Base-by-base conservation (phyloP, 2,113 vertebrate genomes). In the Indri indri region DNA sequence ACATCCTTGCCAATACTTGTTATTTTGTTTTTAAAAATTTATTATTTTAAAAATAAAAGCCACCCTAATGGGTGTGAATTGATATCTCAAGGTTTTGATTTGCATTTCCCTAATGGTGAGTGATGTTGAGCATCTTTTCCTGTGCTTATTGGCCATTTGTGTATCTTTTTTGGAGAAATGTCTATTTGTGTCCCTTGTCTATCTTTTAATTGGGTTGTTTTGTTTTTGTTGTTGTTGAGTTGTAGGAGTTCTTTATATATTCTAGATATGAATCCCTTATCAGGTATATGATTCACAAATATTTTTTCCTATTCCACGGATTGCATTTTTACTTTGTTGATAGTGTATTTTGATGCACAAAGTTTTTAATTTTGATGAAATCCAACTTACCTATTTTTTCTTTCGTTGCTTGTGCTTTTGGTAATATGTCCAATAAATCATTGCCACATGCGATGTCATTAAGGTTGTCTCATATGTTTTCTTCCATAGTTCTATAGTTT, bases 341-440 rank as follows among this genome's bases (percentile, higher is more conserved):
- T 94, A 85, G 40, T 68, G 8, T 74, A 47, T 22, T 68, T 66
- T 40, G 57, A 81, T 34, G 30, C 30, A 66, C 34, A 84, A 5
- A 81, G 10, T 70, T 82, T 95, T 90, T 27, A 59, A 59, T 88
- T 88, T 85, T 88, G 77, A n/a, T 88, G 61, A 94, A 94, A n/a
- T 74, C 12, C 23, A 59, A 23, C 59, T 80, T 66, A 45, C 40
- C 47, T 74, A 63, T 50, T 76, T 86, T 84, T 74, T 50, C 40
- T 89, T 47, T 84, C 68, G 66, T 65, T 95, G 73, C 52, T 52
- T 94, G 54, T 52, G 42, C 42, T 95, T 89, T 86, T 85, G 79
- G 25, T 66, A 37, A 74, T 14, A 65, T n/a, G 34, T 57, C 11
- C 47, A 89, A 85, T 40, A 92, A 79, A 59, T 93, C 18, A 50